Evolutionary conservation across 2,113 vertebrate species (phyloP), one percentile per base, ranked within the genome.

Genomic region (Gambusia affinis): DNA sequence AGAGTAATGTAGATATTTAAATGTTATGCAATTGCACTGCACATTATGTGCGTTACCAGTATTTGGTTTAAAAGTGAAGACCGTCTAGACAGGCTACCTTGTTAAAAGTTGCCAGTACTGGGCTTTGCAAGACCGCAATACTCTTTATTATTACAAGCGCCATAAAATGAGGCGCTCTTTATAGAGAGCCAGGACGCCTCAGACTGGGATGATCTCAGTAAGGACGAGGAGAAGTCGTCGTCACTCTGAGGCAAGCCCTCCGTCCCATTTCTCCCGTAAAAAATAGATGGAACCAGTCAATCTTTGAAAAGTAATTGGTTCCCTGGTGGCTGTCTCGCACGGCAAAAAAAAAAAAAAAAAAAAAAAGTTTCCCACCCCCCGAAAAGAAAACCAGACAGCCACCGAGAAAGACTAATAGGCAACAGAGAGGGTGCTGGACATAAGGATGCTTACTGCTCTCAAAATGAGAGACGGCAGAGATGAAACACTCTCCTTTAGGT

Each of bases 221-320:
- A 64, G 63, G 63, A 63, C 1, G 6, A 77, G 64, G 62, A n/a
- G 54, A 60, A 64, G 42, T 57, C 19, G 65, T 72, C 33, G 70
- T 72, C 33, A 70, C 75, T 35, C 72, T 39, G 29, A 47, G n/a
- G 67, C 64, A 62, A 62, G 73, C 73, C 73, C 67, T 67, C 51
- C 47, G 61, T 71, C 72, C 82, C 67, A 33, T 54, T 87, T 79
- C 85, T 81, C 76, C 70, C 72, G 87, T 91, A 79, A 91, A 92
- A 93, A 85, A 87, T 91, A 74, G 80, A 94, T 92, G 85, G 90
- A 89, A 89, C 70, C 79, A 81, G 64, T 44, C 68, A 72, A 88
- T 89, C 80, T 87, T 66, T 80, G 77, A 77, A 85, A 88, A 78
- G 88, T 93, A 92, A 94, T 93, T 93, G 87, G 86, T 73, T 93